Evolutionary conservation across 2,113 vertebrate species (phyloP).

Genomic region (Ramphastos sulfuratus): DNA sequence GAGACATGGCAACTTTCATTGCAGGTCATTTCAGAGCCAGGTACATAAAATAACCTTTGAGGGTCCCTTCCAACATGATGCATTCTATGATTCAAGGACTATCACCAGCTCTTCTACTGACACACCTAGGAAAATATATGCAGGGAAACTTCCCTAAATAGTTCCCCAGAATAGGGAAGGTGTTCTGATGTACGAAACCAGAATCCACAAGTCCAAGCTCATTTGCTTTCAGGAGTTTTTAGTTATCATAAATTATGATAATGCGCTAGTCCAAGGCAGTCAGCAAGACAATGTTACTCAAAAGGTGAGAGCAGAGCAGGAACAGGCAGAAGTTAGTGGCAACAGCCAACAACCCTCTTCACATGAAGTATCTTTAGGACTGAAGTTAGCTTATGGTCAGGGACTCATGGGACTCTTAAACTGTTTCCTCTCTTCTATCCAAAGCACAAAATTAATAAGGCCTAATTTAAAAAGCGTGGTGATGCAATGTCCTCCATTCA

Average conservation of each 20-base stretch:
- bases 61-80: too few species aligned
- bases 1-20: not conserved
- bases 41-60: too few species aligned
- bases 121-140: not conserved
- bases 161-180: not conserved
- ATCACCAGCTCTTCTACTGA: not conserved
- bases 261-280: not conserved
- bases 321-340: not conserved
- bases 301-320: not conserved
- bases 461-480: not conserved
- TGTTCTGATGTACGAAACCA: not conserved
- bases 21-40: not conserved
- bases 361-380: not conserved
- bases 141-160: not conserved
- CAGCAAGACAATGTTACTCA: not conserved
- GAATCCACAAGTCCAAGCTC: not conserved
- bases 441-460: not conserved
- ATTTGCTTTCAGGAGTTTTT: not conserved
- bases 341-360: not conserved
- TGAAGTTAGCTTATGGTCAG: rapidly evolving
- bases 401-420: not conserved
- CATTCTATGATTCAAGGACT: too few species aligned
- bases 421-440: not conserved
- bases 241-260: not conserved
- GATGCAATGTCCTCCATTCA: not conserved